Base-by-base conservation (phyloP, 2,797 vertebrate genomes). In the Yasuhikotakia modesta region DNA sequence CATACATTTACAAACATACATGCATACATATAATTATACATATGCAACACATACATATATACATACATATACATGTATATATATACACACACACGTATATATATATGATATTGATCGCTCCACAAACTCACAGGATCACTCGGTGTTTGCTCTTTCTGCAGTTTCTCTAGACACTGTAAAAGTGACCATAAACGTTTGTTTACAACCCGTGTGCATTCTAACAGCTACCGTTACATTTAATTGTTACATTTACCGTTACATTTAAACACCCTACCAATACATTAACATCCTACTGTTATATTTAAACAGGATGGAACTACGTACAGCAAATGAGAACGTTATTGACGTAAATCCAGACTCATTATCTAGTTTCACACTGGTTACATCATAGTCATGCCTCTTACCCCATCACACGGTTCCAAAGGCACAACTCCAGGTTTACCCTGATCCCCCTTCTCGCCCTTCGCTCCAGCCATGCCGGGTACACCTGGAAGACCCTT, bases 321-420 rank as follows among this genome's bases (percentile, higher is more conserved):
- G 30, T 39, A 53, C 6, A 21, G 11, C 10, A 10, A 72, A 72
- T 21, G 58, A 21, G 43, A 39, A 46, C 27, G 70, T 45, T 60
- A 64, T 11, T 13, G 55, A 24, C 52, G 10, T 19, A 57, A 61
- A 73, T 8, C n/a, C 24, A 16, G n/a, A 55, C 57, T 60, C 12
- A n/a, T 57, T 57, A 12, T 24, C n/a, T n/a, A n/a, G 35, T 24
- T 7, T 35, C 22, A 66, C 7, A 14, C 50, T 39, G 27, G 24
- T 13, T 19, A 24, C n/a, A 27, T 16, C 22, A 53, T 78, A 27
- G 22, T 57, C 32, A 58, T 27, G 21, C 48, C 65, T 79, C 88
- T 90, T 85, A 93, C 92, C 89, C 75, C 85, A 81, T 96, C 91
- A 2, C 96, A 98, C 90, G 30, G 90, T 65, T 96, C 95, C 0